Conservation (phyloP, 2,888 invertebrate genomes). For the Phaedon cochleariae region DNA sequence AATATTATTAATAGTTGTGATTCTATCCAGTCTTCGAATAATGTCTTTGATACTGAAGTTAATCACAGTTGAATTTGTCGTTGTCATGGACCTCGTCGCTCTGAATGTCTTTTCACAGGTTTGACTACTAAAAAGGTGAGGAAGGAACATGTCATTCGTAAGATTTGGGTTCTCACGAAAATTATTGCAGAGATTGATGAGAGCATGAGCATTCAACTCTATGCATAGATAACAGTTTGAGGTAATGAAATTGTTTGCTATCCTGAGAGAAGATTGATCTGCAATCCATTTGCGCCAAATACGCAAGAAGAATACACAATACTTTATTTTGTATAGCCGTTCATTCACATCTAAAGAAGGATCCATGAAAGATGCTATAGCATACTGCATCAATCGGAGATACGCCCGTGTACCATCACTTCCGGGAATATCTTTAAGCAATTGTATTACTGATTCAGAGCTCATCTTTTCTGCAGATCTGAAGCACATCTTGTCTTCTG, state of each 20-base stretch:
- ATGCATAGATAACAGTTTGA: slow-evolving; percentile 4
- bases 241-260: slow-evolving; percentile 2
- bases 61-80: slow-evolving; percentile 18
- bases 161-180: slow-evolving; percentile 8
- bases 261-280: slow-evolving; percentile 3
- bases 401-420: slow-evolving; percentile 1
- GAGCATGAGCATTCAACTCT: slow-evolving; percentile 10
- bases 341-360: neutral
- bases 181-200: slow-evolving; percentile 8
- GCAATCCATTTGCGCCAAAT: slow-evolving; percentile 14
- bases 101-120: slow-evolving; percentile 13
- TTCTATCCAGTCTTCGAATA: too few species aligned
- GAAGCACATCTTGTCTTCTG: too few species aligned
- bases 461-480: neutral
- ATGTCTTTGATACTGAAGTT: slow-evolving; percentile 11
- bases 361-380: slow-evolving; percentile 7
- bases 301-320: slow-evolving; percentile 3
- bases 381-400: slow-evolving; percentile 4
- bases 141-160: slow-evolving; percentile 15
- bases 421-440: too few species aligned
- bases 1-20: too few species aligned
- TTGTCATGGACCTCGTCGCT: slow-evolving; percentile 19
- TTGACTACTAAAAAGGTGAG: slow-evolving; percentile 10
- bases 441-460: slow-evolving; percentile 6
- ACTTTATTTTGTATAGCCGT: slow-evolving; percentile 3